These are phyloP conservation scores for Caenorhabditis sinica DNA, from an alignment of 2,888 invertebrate genomes.

Conservation along the genomic window DNA sequence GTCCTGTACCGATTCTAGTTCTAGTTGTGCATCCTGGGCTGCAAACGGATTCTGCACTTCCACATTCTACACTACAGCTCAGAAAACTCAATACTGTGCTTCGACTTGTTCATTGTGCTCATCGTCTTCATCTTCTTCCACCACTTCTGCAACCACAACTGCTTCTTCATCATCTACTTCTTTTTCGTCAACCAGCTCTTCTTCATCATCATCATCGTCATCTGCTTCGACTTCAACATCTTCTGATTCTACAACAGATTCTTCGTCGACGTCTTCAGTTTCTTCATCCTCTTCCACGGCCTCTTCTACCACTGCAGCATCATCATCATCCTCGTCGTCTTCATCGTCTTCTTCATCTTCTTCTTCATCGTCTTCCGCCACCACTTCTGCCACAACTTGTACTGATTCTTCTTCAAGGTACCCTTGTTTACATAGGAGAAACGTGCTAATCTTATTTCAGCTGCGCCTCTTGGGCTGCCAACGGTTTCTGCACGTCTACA, in stretches of 20 bases:
- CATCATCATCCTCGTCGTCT: too few species aligned
- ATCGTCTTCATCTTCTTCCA: conserved; percentile 13
- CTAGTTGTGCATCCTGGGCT: conserved; percentile 34
- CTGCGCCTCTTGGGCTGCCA: conserved; percentile 40
- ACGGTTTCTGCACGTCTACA: conserved; percentile 40
- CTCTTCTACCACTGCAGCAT: not conserved
- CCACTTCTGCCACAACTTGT: conserved; percentile 5
- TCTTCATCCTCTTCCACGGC: not conserved
- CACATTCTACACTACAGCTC: conserved; percentile 47
- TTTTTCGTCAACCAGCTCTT: conserved; percentile 4
- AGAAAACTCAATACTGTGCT: conserved; percentile 46
- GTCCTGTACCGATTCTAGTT: conserved; percentile 11
- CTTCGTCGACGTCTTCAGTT: not conserved
- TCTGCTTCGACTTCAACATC: not conserved
- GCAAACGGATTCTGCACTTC: conserved; percentile 47
- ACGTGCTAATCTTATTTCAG: too few species aligned
- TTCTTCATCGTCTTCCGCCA: conserved; percentile 11
- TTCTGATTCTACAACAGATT: not conserved
- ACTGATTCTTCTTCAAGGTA: conserved; percentile 6
- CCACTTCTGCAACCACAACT: conserved; percentile 8
- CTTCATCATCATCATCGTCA: not conserved
- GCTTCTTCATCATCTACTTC: not conserved
- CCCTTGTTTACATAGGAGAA: too few species aligned
- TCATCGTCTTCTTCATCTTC: not conserved
- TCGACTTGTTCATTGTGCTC: conserved; percentile 41